Percentiles rank a stretch among this genome's conserved stretches.
Conservation (phyloP, 1,140 invertebrate genomes). For the Babylonia areolata region DNA sequence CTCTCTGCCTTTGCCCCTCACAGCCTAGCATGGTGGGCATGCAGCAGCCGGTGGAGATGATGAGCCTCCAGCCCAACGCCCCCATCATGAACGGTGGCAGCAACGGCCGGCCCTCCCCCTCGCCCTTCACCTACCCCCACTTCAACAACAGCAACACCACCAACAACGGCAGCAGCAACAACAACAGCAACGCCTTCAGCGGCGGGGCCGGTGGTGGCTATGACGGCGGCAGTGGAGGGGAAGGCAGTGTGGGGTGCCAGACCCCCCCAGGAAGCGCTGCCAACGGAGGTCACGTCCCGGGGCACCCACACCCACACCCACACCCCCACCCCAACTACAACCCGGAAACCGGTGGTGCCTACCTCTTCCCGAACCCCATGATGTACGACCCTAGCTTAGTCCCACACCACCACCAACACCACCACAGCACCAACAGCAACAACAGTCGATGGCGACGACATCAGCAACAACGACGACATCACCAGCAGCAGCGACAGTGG, state of each 20-base stretch:
- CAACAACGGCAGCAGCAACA: background rate
- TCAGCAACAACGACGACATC: conserved; percentile 15
- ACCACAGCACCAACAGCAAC: background rate
- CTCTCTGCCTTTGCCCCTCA: no score
- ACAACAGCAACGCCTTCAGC: background rate
- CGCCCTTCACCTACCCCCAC: conserved; percentile 23
- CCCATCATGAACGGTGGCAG: background rate
- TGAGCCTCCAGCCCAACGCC: background rate
- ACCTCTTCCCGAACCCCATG: background rate
- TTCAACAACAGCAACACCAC: background rate
- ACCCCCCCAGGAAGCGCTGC: background rate
- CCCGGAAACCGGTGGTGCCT: background rate
- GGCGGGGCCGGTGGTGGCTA: no score
- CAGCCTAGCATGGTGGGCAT: background rate
- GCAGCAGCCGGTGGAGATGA: background rate
- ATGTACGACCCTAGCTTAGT: background rate
- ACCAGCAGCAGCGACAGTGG: background rate
- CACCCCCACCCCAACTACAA: background rate
- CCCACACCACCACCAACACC: background rate
- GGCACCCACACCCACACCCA: background rate
- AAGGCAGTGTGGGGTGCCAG: background rate
- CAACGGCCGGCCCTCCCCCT: conserved; percentile 9
- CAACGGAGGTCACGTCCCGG: background rate
- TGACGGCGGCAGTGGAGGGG: background rate
- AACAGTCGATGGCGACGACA: background rate